Base-by-base conservation (phyloP, 2,888 invertebrate genomes). In the Ophion obscuratus region DNA sequence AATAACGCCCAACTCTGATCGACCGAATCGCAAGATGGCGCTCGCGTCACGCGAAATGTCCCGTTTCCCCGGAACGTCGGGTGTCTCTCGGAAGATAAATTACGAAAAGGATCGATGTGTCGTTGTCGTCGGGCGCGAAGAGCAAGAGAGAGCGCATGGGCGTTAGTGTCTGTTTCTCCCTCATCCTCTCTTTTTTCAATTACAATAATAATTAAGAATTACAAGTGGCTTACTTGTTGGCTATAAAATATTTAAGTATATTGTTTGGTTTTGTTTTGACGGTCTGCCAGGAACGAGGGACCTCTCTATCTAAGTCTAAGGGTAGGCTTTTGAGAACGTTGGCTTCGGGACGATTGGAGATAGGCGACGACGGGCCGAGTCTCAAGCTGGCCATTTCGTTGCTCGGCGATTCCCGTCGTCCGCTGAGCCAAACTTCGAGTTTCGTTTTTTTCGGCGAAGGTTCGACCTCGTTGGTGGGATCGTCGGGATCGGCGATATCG, bases 381-480 rank as follows among this genome's bases (percentile, higher is more conserved):
- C 92, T 91, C 24, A 93, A 89, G 81, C 91, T 91, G 3, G 93
- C 93, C 93, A 93, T 93, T 88, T 93, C 93, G 74, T 92, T 93
- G 83, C 93, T 93, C 3, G 93, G 93, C 3, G 93, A 93, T 81
- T 93, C 93, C 73, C 95, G 94, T 64, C 95, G 94, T 81, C 95
- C 95, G 31, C 94, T 94, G n/a, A 95, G 93, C 85, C 95, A 94
- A 44, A 95, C 91, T 9, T 94, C 95, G 9, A 94, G 90, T 89
- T 94, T 95, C 68, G 95, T 96, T 92, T 97, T 97, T 93, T 97
- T 97, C n/a, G 97, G 96, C 5, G 96, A 96, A 0, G 97, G 97
- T 91, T 97, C 97, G 3, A 96, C 95, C 94, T 97, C 97, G 17
- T 88, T 91, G 14, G 91, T 81, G 53, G 90, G 67, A 47, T 92